Base-by-base conservation (phyloP, 2,888 invertebrate genomes). In the Amblyjoppa fuscipennis region DNA sequence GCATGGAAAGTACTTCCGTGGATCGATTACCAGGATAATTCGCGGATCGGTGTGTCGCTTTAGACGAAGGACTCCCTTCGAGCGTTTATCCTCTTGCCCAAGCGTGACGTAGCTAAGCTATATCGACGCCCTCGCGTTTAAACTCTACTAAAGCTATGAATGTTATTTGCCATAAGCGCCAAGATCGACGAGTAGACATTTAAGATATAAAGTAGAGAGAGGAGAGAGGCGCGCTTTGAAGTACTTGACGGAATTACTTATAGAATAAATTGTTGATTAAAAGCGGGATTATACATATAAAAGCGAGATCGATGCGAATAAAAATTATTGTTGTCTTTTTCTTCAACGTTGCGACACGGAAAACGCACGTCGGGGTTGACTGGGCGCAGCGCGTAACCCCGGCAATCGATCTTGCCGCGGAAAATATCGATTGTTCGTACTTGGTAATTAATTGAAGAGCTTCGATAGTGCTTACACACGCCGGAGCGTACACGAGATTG, bases 291-390 rank as follows among this genome's bases (percentile, higher is more conserved):
- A 77, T 28, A 53, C 45, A 51, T 51, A 38, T 49, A 45, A 69
- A 74, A 78, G 28, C 56, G 75, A 74, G 56, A 85, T 79, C 74
- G 82, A 45, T 59, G 71, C 56, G 71, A 61, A 38, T 34, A 56
- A 38, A 38, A 38, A 41, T 25, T 20, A 66, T 75, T 31, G 31
- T 56, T 81, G 59, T 51, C 16, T 38, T 81, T 41, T 49, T 34
- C 13, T 53, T 11, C 13, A 81, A 76, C 84, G 84, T 84, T 84
- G 84, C 84, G 84, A 84, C 4, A 84, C 84, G 84, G 41, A 84
- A 84, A 84, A 78, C 84, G 84, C 81, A 79, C 49, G 38, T 34
- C 31, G 31, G 49, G 66, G 25, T 76, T 25, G 69, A 81, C 20
- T 49, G 71, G 75, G 64, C 81, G 61, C 41, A 68, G 34, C 70